phyloP scores from a whole-genome alignment of 2,888 invertebrate species.

The Agrotis ipsilon region DNA sequence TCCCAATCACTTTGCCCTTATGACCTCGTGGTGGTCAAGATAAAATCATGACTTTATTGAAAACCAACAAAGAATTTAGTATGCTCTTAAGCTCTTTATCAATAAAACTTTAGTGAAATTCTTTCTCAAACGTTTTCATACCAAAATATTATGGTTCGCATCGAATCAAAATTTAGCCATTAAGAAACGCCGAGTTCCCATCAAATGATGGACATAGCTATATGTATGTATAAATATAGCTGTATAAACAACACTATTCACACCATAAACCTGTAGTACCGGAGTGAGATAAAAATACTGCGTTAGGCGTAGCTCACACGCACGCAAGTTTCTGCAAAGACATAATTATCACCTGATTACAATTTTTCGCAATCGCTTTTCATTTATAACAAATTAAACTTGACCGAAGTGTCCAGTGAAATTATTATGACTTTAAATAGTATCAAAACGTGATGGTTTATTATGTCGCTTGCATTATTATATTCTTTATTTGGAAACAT shows the following conservation, averaged over 20 bases:
- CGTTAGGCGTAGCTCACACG: constrained; percentile 53
- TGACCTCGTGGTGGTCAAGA: constrained; percentile 27
- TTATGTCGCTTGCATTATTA: too few species aligned
- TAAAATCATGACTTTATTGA: constrained; percentile 37
- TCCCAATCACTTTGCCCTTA: constrained; percentile 16
- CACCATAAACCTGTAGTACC: constrained; percentile 72
- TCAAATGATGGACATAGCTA: constrained; percentile 53
- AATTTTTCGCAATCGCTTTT: constrained; percentile 4
- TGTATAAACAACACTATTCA: constrained; percentile 69
- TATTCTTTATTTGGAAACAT: background rate
- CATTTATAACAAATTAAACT: background rate
- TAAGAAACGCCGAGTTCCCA: constrained; percentile 60
- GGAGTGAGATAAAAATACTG: constrained; percentile 63
- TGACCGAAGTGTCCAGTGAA: too few species aligned
- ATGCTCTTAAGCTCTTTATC: constrained; percentile 20
- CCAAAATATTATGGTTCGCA: constrained; percentile 50
- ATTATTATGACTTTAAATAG: too few species aligned
- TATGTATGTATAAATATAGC: constrained; percentile 52
- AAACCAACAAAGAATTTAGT: constrained; percentile 32
- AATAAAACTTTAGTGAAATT: constrained; percentile 43
- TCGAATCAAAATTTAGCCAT: constrained; percentile 60
- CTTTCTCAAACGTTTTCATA: constrained; percentile 21
- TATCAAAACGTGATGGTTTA: too few species aligned
- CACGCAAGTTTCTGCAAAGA: constrained; percentile 45
- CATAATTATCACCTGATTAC: background rate